phyloP scores from a whole-genome alignment of 2,797 vertebrate species.

The Pangasius mekongensis region DNA sequence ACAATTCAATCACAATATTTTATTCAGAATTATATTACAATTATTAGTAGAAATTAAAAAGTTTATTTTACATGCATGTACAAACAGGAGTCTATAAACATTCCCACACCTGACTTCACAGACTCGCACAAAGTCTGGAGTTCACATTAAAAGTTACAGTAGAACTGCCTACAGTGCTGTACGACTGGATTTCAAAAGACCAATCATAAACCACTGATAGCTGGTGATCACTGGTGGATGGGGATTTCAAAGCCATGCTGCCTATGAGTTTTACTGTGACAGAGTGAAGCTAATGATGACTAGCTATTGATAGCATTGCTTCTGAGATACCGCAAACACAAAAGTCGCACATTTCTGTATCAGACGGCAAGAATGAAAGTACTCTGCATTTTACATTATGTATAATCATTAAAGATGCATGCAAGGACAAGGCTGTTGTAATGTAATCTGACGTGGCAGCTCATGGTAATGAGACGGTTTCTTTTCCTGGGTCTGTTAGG shows the following conservation, averaged over 20 bases:
- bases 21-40: conserved; percentile 50
- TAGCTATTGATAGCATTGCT: neutral
- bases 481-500: conserved; percentile 13
- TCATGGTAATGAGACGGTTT: neutral
- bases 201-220: conserved; percentile 15
- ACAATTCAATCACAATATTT: conserved; percentile 44
- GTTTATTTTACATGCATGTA: conserved; percentile 47
- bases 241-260: conserved; percentile 10
- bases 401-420: conserved; percentile 6
- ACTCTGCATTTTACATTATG: neutral
- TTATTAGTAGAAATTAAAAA: conserved; percentile 44
- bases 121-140: conserved; percentile 29
- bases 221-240: conserved; percentile 12
- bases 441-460: conserved; percentile 11
- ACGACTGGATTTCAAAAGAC: conserved; percentile 24
- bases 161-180: conserved; percentile 27
- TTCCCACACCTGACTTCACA: conserved; percentile 41
- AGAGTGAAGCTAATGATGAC: neutral
- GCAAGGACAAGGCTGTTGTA: conserved; percentile 12
- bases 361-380: neutral
- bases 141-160: conserved; percentile 34
- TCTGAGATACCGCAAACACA: neutral
- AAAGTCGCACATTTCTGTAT: neutral
- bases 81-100: conserved; percentile 46
- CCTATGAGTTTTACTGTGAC: conserved; percentile 1